Evolutionary conservation across 2,888 invertebrate genomes (phyloP), one percentile per base, ranked within the genome.

Genomic region (Ptychoptera albimana): DNA sequence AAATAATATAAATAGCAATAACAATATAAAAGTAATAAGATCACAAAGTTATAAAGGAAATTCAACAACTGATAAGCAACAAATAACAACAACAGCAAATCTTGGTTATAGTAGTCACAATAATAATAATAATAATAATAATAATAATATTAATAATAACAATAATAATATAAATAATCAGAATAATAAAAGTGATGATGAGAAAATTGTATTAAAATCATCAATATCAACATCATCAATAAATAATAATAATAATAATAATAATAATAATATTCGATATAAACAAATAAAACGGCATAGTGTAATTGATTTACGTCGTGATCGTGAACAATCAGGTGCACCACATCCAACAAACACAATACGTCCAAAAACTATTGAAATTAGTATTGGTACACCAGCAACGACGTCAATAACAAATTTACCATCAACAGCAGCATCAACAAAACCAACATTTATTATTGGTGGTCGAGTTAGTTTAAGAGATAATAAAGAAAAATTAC

Each of bases 401-500:
- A 32, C n/a, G 30, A 12, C 43, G 8, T 39, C 43, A n/a, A 15
- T 35, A 37, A 11, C 34, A 4, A 8, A n/a, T n/a, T n/a, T n/a
- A n/a, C n/a, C 37, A 39, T n/a, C 36, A 12, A 23, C 39, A 35
- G 16, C 30, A 35, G 11, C 35, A 35, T 4, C 36, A 40, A 12
- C 29, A 9, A 39, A 39, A 39, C 36, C 29, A 13, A 29, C 30
- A 30, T 35, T 34, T 36, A 29, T 12, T n/a, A 32, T 40, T 15
- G 39, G 50, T 43, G 50, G 50, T 9, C 45, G 50, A 29, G 45
- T 42, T 16, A 50, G 44, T 43, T 39, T 45, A 37, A 43, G 46
- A 35, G 46, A 50, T 44, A 23, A 16, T 40, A 36, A 39, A 29
- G 11, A 14, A 38, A 15, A 32, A 44, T 29, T 29, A 11, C 11